phyloP scores from a whole-genome alignment of 2,113 vertebrate species.

The Malurus alboscapulatus region DNA sequence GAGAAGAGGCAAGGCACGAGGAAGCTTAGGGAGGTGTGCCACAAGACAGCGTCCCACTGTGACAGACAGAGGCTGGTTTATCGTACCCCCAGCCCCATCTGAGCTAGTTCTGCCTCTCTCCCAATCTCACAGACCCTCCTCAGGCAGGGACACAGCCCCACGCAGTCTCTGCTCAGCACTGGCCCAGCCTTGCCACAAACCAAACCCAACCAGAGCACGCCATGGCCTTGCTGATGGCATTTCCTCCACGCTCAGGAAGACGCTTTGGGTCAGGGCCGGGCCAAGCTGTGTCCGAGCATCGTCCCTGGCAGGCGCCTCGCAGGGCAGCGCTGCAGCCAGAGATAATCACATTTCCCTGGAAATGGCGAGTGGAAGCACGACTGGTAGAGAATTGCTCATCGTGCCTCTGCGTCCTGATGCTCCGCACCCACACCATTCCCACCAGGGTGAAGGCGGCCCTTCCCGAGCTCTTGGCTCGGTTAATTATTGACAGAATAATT shows the following conservation, averaged over 20 bases:
- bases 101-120: accelerated
- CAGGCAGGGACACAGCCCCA: neutral
- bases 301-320: neutral
- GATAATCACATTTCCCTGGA: neutral
- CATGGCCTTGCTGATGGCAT: neutral
- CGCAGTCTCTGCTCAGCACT: accelerated
- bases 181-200: neutral
- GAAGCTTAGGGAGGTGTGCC: neutral
- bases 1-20: accelerated
- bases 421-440: neutral
- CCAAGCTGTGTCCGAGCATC: accelerated
- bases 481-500: conserved; percentile 32
- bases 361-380: neutral
- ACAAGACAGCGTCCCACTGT: neutral
- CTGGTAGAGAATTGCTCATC: neutral
- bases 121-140: accelerated
- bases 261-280: neutral
- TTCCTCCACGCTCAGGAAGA: neutral
- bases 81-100: accelerated
- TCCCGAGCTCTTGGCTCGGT: neutral
- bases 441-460: neutral
- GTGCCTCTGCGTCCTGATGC: accelerated
- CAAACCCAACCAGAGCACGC: neutral
- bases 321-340: neutral
- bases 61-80: neutral